Evolutionary conservation across 2,113 vertebrate species (phyloP), one percentile per base, ranked within the genome.

Genomic region (Takifugu bimaculatus): DNA sequence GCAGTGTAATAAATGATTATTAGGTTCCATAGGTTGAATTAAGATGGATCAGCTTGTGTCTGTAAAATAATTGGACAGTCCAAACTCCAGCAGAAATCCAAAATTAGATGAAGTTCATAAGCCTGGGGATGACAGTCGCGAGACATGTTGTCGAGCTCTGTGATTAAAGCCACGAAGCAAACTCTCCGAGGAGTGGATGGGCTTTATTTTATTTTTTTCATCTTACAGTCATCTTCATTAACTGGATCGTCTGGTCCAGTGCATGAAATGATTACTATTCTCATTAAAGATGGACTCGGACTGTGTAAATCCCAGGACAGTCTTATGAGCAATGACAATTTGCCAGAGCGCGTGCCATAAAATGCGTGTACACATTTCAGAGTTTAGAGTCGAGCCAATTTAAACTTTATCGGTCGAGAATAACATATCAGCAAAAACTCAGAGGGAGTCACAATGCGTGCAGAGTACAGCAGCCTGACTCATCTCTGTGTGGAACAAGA

Each of bases 251-350:
- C 74, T 87, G 79, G 76, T 87, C 70, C 74, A 68, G 65, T 75
- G 80, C 74, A 75, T 77, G 12, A 52, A 70, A 74, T 84, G 81
- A 87, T 87, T 83, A 83, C 74, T 70, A 74, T 65, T 69, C 83
- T 87, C 79, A 83, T 88, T 84, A 88, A 79, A 65, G 74, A 65
- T 57, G 63, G 65, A 72, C 49, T 63, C 11, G 35, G 70, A 75
- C 62, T 29, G 58, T 70, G 14, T 60, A 65, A 78, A 79, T 85
- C 81, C 77, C 77, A 58, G 55, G 69, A 72, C 54, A 62, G 63
- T 13, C 57, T 45, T 51, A 51, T 65, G 71, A 79, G 83, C 70
- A 74, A 74, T 53, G 55, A 60, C 63, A 79, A 59, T 53, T 57
- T 80, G 59, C 73, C 71, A 53, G 77, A 71, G 75, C 28, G 5